Evolutionary conservation across 2,113 vertebrate genomes (phyloP).

Genomic region (Proterorhinus semilunaris): DNA sequence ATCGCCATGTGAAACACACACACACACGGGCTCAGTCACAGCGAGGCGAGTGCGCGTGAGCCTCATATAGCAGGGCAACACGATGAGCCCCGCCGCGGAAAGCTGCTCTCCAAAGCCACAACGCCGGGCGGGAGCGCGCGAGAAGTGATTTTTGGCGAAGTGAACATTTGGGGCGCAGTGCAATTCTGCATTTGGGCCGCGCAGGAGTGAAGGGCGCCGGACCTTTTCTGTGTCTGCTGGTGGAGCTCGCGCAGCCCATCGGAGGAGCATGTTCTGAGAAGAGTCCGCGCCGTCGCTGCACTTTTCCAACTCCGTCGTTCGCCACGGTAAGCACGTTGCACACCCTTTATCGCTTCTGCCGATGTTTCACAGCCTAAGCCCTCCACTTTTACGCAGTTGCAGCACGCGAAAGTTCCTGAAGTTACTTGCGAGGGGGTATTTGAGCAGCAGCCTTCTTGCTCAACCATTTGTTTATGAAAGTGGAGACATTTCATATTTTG

Average conservation of each 20-base stretch:
- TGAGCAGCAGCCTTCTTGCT: not conserved
- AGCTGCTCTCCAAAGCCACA: not conserved
- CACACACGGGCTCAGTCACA: slow-evolving; percentile 21
- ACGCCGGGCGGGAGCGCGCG: not conserved
- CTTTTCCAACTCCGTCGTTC: slow-evolving; percentile 19
- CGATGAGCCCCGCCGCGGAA: slow-evolving; percentile 32
- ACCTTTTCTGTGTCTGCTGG: slow-evolving; percentile 14
- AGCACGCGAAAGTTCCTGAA: not conserved
- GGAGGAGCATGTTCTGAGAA: slow-evolving; percentile 63
- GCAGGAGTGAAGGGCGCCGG: slow-evolving; percentile 37
- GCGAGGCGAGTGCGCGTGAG: slow-evolving; percentile 23
- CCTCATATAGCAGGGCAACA: slow-evolving; percentile 10
- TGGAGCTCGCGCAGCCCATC: slow-evolving; percentile 40
- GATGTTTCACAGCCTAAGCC: not conserved
- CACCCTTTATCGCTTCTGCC: not conserved
- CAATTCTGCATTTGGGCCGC: not conserved
- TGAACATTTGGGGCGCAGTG: not conserved
- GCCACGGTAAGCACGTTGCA: slow-evolving; percentile 43
- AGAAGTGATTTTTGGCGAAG: slow-evolving; percentile 11
- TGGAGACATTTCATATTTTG: not conserved
- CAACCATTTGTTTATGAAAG: not conserved
- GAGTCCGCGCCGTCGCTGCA: slow-evolving; percentile 33
- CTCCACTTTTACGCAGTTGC: slow-evolving; percentile 1
- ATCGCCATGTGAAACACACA: slow-evolving; percentile 47
- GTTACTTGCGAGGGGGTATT: not conserved